Evolutionary conservation across 2,113 vertebrate genomes (phyloP).

Genomic region (Neolamprologus caudopunctatus): DNA sequence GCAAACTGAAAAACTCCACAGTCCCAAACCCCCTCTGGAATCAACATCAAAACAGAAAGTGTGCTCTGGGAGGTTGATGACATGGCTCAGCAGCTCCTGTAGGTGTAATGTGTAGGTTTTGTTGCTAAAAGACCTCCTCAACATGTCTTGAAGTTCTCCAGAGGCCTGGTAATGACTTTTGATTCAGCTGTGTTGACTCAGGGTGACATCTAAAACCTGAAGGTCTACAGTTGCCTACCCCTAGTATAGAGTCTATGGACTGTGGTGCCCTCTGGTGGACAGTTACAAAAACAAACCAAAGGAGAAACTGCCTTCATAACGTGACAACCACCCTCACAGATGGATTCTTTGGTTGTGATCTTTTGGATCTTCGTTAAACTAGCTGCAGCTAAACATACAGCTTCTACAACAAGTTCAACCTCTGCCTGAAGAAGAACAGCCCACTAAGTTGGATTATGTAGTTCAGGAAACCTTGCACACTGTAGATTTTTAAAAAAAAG

Average conservation of each 20-base stretch:
- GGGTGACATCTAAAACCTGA: fast-evolving
- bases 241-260: fast-evolving
- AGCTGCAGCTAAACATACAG: not conserved
- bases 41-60: not conserved
- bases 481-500: fast-evolving
- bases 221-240: fast-evolving
- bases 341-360: not conserved
- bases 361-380: not conserved
- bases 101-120: not conserved
- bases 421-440: not conserved
- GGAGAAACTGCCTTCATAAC: not conserved
- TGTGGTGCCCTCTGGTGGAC: not conserved
- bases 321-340: fast-evolving
- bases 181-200: not conserved
- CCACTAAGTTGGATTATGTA: not conserved
- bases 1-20: not conserved
- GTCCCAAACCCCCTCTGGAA: not conserved
- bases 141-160: not conserved
- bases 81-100: not conserved
- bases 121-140: not conserved
- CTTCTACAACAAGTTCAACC: not conserved
- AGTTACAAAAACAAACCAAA: not conserved
- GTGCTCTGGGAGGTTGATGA: not conserved
- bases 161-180: not conserved
- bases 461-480: not conserved